These are phyloP conservation scores for Sturmia bella DNA, from an alignment of 2,888 invertebrate species.

Conservation along the genomic window DNA sequence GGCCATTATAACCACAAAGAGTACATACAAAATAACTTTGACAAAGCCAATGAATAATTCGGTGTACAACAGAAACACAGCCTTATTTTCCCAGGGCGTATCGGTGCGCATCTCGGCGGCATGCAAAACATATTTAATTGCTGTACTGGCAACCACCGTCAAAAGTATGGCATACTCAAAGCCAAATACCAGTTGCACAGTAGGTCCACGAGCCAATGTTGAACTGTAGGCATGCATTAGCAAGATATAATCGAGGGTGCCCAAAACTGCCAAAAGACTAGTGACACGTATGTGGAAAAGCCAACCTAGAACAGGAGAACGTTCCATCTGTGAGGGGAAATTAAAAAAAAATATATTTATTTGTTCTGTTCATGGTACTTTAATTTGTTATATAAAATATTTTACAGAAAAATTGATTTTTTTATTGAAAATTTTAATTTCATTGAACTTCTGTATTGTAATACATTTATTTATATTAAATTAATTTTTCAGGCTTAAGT, in stretches of 20 bases:
- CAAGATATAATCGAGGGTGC: conserved; percentile 92
- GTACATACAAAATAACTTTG: conserved; percentile 92
- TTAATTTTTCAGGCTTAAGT: too few relatives aligned
- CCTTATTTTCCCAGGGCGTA: conserved; percentile 99
- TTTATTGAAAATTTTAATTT: too few relatives aligned
- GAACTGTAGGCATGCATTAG: conserved; percentile 96
- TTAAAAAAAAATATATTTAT: background rate
- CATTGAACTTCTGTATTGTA: too few relatives aligned
- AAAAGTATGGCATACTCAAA: conserved; percentile 99
- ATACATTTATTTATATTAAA: too few relatives aligned
- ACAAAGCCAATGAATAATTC: conserved; percentile 96
- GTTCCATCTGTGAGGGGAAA: conserved; percentile 92
- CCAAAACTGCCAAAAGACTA: conserved; percentile 90
- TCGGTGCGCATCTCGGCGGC: conserved; percentile 91
- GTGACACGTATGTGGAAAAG: conserved; percentile 96
- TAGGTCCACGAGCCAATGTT: conserved; percentile 95
- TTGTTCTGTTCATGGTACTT: background rate
- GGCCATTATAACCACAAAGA: conserved; percentile 98
- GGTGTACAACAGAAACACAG: conserved; percentile 97
- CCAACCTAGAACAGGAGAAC: conserved; percentile 97
- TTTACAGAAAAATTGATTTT: too few relatives aligned
- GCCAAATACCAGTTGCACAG: conserved; percentile 99
- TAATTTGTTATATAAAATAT: background rate
- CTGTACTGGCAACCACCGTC: conserved; percentile 95
- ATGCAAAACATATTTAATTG: conserved; percentile 94